These are phyloP conservation scores for Cyanistes caeruleus DNA, from an alignment of 2,113 vertebrate genomes.

Conservation along the genomic window DNA sequence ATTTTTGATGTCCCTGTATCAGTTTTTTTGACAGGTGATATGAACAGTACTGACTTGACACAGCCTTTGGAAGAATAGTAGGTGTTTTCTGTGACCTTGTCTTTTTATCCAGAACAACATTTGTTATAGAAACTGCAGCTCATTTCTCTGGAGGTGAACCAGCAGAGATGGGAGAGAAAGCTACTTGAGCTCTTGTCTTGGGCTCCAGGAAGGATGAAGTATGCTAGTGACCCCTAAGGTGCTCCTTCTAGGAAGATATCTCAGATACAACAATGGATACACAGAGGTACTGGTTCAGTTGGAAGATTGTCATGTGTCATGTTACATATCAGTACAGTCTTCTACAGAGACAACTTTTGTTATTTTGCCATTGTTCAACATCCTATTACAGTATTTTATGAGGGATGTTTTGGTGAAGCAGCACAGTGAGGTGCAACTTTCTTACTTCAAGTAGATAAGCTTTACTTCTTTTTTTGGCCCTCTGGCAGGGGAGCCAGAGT, in stretches of 20 bases:
- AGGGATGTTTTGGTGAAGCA: not conserved
- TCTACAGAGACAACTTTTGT: not conserved
- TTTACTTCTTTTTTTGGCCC: not conserved
- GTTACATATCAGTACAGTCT: not conserved
- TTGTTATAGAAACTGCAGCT: not conserved
- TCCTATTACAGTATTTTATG: not conserved
- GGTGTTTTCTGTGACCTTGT: not conserved
- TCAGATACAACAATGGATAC: not conserved
- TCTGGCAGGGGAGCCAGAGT: not conserved
- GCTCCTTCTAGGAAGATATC: not conserved
- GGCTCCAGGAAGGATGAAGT: not conserved
- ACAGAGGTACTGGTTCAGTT: not conserved
- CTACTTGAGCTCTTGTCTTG: not conserved
- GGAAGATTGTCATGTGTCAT: not conserved
- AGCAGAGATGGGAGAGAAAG: not conserved
- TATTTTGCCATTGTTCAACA: not conserved
- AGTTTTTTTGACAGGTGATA: not conserved
- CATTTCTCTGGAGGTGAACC: not conserved
- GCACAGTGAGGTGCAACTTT: not conserved
- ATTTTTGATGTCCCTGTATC: not conserved
- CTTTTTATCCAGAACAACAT: not conserved
- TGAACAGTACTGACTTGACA: not conserved
- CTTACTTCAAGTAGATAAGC: not conserved
- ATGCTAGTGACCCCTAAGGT: not conserved
- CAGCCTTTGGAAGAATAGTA: not conserved